phyloP scores from a whole-genome alignment of 2,797 vertebrate genomes.

The Lithobates sylvaticus region DNA sequence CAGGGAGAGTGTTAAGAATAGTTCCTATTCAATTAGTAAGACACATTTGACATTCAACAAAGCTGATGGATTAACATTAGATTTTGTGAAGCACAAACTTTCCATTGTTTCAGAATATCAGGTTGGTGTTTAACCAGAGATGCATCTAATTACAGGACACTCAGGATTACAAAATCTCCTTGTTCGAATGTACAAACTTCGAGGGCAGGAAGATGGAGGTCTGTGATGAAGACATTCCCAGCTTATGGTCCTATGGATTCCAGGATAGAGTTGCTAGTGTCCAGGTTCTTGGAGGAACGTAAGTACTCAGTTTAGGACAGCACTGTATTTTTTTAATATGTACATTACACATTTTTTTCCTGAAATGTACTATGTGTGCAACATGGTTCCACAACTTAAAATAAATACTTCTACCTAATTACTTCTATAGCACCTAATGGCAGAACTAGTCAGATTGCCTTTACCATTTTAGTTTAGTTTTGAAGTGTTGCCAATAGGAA shows the following conservation, averaged over 20 bases:
- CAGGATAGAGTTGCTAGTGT: conserved; percentile 84
- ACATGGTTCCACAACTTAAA: not conserved
- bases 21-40: not conserved
- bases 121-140: not conserved
- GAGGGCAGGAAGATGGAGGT: conserved; percentile 89
- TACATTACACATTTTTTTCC: not conserved
- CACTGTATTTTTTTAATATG: not conserved
- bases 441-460: not conserved
- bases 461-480: not conserved
- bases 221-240: conserved; percentile 86
- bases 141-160: conserved; percentile 74
- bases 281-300: conserved; percentile 87
- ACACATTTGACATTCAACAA: not conserved
- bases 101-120: not conserved
- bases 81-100: not conserved
- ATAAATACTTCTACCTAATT: not conserved
- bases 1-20: not conserved
- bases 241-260: conserved; percentile 86
- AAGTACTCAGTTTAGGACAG: conserved; percentile 61
- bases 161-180: conserved; percentile 85
- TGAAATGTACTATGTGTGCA: not conserved
- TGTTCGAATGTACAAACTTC: conserved; percentile 82
- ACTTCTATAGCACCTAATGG: not conserved
- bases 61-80: not conserved
- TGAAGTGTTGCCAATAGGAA: no score